Base-by-base conservation (phyloP, 2,888 invertebrate genomes). In the Acrobasis repandana region DNA sequence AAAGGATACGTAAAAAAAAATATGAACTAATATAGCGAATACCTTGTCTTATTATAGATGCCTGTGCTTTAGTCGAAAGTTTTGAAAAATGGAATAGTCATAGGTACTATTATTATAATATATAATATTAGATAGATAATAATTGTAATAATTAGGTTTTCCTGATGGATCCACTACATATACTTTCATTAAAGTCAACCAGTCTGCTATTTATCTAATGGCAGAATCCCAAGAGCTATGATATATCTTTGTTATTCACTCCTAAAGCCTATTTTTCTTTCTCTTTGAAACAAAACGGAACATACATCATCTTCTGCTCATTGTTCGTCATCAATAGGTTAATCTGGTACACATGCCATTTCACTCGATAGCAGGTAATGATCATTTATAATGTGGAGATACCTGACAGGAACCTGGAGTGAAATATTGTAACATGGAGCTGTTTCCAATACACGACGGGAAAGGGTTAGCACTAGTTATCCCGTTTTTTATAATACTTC, bases 361-460 rank as follows among this genome's bases (percentile, higher is more conserved):
- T 82, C 75, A 65, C 72, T 69, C 72, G 72, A 72, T 71, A 72
- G 70, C 64, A 67, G 63, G 63, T 63, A 63, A 64, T 79, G 76
- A 80, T 84, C 83, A 87, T 86, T 83, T 85, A 82, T 86, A 77
- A 84, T 71, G 73, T 74, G 69, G 70, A 67, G 66, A 63, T 68
- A 76, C 68, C 46, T 58, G 57, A 52, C 51, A 38, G 68, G 63
- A 64, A 65, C 65, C 65, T 65, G 61, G 61, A 70, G 75, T 79
- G 74, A 81, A 78, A 82, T 80, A 83, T 80, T 73, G 71, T 63
- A 57, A 62, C 64, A 63, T 52, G 51, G 49, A 33, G 54, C 46
- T 20, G 62, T 75, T 72, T 72, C 73, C 71, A 72, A 58, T 61
- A 14, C 10, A 1, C 38, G 9, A 52, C 58, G 59, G 36, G n/a